phyloP scores from a whole-genome alignment of 2,113 vertebrate genomes.

The Phocoena sinus region DNA sequence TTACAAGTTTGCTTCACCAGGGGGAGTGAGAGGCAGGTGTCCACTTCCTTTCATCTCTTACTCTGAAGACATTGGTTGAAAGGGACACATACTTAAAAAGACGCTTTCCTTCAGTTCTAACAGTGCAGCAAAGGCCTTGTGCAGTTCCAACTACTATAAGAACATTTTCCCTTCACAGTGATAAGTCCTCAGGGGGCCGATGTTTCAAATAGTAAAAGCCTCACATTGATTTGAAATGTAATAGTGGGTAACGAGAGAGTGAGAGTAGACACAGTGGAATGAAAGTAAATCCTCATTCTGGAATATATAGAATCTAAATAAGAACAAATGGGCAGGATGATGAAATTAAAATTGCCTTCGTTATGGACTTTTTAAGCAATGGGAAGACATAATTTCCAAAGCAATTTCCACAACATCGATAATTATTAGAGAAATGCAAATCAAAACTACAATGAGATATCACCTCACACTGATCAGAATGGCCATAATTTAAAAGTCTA shows the following conservation, averaged over 20 bases:
- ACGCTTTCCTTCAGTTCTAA: background rate
- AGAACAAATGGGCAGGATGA: background rate
- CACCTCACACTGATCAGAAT: background rate
- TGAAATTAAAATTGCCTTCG: background rate
- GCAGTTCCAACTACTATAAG: background rate
- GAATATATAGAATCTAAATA: background rate
- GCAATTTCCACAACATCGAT: background rate
- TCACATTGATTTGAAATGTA: background rate
- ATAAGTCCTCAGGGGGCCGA: background rate
- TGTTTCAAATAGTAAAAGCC: conserved; percentile 11
- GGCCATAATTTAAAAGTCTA: background rate
- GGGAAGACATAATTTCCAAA: conserved; percentile 55
- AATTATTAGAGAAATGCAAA: background rate
- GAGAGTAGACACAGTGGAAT: background rate
- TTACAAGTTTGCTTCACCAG: background rate
- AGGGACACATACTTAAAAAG: background rate
- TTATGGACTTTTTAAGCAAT: background rate
- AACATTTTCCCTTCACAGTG: background rate
- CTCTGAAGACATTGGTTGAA: background rate
- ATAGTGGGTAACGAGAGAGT: background rate
- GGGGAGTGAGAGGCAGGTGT: background rate
- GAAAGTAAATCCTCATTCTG: background rate
- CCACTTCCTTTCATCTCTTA: background rate
- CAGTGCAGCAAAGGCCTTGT: background rate
- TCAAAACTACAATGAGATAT: background rate